phyloP scores from a whole-genome alignment of 2,888 invertebrate genomes.

The Pristionchus entomophagus region DNA sequence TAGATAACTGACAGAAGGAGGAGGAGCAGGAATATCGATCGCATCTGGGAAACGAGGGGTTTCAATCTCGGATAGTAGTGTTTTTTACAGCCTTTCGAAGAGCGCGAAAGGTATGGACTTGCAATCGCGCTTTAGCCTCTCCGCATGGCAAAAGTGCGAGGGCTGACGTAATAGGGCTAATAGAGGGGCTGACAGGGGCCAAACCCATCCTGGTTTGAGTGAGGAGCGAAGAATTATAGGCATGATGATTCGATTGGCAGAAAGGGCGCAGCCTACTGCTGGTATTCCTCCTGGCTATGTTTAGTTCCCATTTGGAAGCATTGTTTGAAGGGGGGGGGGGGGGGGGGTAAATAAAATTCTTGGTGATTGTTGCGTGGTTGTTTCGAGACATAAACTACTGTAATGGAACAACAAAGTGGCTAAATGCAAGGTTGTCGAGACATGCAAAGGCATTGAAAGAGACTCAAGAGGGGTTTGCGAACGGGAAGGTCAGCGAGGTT shows the following conservation, averaged over 20 bases:
- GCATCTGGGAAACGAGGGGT: neutral
- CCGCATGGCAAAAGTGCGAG: neutral
- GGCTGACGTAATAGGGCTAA: conserved; percentile 14
- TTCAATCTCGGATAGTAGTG: neutral
- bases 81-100: neutral
- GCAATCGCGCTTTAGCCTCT: neutral
- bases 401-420: neutral
- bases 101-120: neutral
- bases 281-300: no score
- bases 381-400: neutral
- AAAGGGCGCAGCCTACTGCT: no score
- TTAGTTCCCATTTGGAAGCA: no score
- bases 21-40: conserved; percentile 9
- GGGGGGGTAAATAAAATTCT: no score
- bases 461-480: conserved; percentile 16
- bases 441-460: neutral
- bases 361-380: no score
- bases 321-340: no score
- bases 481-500: neutral
- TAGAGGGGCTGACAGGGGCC: neutral
- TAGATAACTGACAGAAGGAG: neutral
- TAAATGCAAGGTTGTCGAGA: neutral
- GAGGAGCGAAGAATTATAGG: neutral
- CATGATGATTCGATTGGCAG: neutral
- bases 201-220: neutral